Percentiles rank a stretch among this genome's conserved stretches.
phyloP scores from a whole-genome alignment of 2,797 vertebrate species.

The Peromyscus melanophrys region DNA sequence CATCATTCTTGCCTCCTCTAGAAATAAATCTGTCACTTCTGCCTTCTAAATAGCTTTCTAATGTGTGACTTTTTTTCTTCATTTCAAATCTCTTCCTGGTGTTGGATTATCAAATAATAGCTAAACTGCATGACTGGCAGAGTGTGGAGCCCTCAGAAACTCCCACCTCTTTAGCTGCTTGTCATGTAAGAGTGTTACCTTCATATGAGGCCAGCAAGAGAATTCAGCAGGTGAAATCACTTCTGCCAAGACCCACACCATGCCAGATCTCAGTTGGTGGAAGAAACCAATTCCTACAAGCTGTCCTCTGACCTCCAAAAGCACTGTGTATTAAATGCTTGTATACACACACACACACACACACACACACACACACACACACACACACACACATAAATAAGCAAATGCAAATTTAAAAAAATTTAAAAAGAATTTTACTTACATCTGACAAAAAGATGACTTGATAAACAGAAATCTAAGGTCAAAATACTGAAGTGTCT shows the following conservation, averaged over 20 bases:
- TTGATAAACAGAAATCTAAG: background rate
- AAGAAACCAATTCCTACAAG: background rate
- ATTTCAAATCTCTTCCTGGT: constrained; percentile 3
- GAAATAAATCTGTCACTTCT: background rate
- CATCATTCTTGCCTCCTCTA: background rate
- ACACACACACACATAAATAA: background rate
- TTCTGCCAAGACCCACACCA: background rate
- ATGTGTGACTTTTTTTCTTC: background rate
- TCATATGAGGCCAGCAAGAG: background rate
- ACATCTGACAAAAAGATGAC: background rate
- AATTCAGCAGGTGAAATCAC: background rate
- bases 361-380: background rate
- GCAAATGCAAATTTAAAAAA: background rate
- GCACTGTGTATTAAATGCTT: background rate
- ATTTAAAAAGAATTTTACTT: background rate
- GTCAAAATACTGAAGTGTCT: background rate
- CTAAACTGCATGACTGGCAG: background rate
- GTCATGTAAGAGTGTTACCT: background rate
- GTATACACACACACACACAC: too few species aligned
- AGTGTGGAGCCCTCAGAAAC: background rate
- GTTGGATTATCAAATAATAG: background rate
- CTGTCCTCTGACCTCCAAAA: background rate
- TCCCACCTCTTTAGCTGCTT: background rate
- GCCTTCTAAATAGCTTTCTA: background rate
- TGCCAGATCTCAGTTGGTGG: background rate